Conservation (phyloP, 1,140 invertebrate genomes). For the Drosophila chauvacae region DNA sequence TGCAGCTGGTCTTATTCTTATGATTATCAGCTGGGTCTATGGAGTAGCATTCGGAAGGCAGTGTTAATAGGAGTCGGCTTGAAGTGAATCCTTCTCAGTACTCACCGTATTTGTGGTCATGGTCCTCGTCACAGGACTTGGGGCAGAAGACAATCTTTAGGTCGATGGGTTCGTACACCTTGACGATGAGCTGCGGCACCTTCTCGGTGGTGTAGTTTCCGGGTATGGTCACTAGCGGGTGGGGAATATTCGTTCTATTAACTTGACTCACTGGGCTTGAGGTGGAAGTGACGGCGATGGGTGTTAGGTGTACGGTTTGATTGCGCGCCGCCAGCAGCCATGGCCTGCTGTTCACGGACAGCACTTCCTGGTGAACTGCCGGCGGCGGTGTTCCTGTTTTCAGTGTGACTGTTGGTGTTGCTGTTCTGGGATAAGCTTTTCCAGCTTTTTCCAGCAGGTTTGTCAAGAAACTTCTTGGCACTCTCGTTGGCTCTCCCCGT, state of each 20-base stretch:
- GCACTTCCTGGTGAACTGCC: constrained; percentile 35
- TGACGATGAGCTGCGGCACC: constrained; percentile 68
- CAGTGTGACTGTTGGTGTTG: background rate
- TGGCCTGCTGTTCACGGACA: constrained; percentile 54
- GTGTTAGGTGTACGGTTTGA: constrained; percentile 55
- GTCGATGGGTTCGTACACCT: constrained; percentile 69
- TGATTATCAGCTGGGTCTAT: constrained; percentile 73
- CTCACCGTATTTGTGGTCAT: constrained; percentile 75
- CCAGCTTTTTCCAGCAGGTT: background rate
- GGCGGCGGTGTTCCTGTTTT: background rate
- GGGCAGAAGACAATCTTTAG: constrained; percentile 72
- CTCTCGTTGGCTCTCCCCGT: background rate
- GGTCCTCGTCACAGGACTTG: constrained; percentile 58
- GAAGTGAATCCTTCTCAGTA: background rate
- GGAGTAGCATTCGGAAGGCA: background rate
- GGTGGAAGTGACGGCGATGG: constrained; percentile 21
- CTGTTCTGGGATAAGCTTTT: background rate
- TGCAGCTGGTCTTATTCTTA: constrained; percentile 62
- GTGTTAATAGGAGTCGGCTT: background rate
- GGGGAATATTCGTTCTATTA: constrained; percentile 36
- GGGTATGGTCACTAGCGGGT: constrained; percentile 27
- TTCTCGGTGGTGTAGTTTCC: constrained; percentile 40
- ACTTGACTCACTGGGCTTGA: constrained; percentile 61
- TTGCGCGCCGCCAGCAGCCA: constrained; percentile 62
- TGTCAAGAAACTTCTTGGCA: background rate